Conservation (phyloP, 2,113 vertebrate species). For the Halichoeres trimaculatus region DNA sequence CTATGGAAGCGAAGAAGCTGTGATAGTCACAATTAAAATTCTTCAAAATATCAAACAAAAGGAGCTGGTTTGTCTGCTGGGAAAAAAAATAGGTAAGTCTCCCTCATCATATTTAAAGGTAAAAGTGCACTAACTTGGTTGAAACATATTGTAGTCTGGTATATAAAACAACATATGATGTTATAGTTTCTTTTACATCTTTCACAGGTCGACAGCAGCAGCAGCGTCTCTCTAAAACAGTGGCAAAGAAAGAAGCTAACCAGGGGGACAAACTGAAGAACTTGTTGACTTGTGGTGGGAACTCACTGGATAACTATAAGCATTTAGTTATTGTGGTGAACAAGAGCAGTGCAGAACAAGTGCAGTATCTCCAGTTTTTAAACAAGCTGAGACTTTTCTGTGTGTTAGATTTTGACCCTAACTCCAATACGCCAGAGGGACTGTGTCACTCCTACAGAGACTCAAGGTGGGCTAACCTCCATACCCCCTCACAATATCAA, state of each 20-base stretch:
- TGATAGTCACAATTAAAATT: neutral
- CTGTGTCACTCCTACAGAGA: conserved; percentile 76
- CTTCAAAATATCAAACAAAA: conserved; percentile 4
- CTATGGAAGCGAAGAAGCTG: neutral
- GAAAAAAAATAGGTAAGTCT: conserved; percentile 34
- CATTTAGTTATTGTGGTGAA: conserved; percentile 84
- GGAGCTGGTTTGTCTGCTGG: fast-evolving
- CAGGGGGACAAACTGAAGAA: conserved; percentile 71
- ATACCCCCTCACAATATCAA: conserved; percentile 79
- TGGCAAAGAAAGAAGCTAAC: conserved; percentile 39
- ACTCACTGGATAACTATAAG: conserved; percentile 66
- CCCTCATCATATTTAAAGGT: neutral
- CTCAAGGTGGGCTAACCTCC: conserved; percentile 74
- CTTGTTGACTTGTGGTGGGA: conserved; percentile 64
- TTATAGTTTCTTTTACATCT: neutral
- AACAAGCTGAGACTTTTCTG: conserved; percentile 82
- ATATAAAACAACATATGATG: neutral
- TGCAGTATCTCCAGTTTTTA: conserved; percentile 81
- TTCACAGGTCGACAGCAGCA: conserved; percentile 18
- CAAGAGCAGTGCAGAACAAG: conserved; percentile 77
- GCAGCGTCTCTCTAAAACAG: neutral
- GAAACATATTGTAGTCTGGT: too few species aligned
- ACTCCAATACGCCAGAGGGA: conserved; percentile 73
- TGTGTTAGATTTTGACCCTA: conserved; percentile 83
- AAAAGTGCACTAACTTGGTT: neutral